A percentile compares a stretch with the other conserved stretches of the same genome.
Conservation (phyloP, 2,888 invertebrate species). For the Drosophila siamana region DNA sequence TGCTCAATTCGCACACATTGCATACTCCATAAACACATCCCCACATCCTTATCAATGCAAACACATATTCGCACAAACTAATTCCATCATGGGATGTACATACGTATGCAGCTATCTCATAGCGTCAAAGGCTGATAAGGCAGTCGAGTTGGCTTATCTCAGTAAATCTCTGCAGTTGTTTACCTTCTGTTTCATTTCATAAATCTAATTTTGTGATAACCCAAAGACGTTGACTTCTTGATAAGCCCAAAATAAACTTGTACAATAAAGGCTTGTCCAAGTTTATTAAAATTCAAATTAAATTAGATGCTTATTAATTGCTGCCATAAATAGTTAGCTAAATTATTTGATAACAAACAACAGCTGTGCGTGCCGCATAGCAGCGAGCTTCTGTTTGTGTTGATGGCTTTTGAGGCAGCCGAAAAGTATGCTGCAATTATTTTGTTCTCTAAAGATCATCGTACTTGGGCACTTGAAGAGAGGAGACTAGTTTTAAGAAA, state of each 20-base stretch:
- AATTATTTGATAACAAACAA: constrained; percentile 1
- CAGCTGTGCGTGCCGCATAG: constrained; percentile 5
- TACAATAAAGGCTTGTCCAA: neutral
- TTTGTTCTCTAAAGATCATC: neutral
- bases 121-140: constrained; percentile 27
- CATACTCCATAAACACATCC: constrained; percentile 23
- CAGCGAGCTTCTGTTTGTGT: constrained; percentile 20
- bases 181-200: constrained; percentile 14
- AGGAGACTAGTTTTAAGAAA: neutral
- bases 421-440: constrained; percentile 18
- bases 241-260: constrained; percentile 8
- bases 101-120: constrained; percentile 24
- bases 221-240: neutral
- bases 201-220: constrained; percentile 27
- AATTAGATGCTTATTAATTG: constrained; percentile 8
- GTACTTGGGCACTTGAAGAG: neutral
- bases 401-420: neutral
- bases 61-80: constrained; percentile 12
- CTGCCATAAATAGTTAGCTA: neutral
- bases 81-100: constrained; percentile 18
- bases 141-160: constrained; percentile 19
- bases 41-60: constrained; percentile 36
- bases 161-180: constrained; percentile 22
- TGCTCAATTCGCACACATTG: constrained; percentile 16
- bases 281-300: constrained; percentile 6